A percentile compares a stretch with the other conserved stretches of the same genome.
These are phyloP conservation scores for Amphimedon queenslandica DNA, from an alignment of 37 sponge, comb jelly and placozoan genomes.

Conservation along the genomic window DNA sequence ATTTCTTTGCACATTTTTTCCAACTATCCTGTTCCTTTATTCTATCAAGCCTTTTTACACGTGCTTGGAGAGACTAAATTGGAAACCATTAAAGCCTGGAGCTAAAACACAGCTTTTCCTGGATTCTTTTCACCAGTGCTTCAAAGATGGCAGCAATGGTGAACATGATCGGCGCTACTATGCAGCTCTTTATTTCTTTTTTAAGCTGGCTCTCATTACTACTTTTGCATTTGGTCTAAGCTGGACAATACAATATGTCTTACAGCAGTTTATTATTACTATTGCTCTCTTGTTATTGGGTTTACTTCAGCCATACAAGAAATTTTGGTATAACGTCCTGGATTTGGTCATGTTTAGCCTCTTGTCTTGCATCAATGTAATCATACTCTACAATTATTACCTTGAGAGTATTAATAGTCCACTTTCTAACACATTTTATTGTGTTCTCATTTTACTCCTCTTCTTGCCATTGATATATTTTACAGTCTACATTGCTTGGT, in stretches of 20 bases:
- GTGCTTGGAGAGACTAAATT: neutral
- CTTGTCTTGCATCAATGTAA: neutral
- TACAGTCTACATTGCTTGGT: neutral
- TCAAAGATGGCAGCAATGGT: constrained; percentile 5
- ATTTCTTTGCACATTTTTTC: neutral
- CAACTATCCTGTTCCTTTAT: neutral
- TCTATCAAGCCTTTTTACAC: constrained; percentile 10
- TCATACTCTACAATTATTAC: neutral
- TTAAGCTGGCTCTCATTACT: neutral
- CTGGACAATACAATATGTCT: constrained; percentile 7
- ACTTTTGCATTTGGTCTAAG: neutral
- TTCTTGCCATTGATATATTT: neutral
- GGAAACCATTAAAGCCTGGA: neutral
- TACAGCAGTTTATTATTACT: neutral
- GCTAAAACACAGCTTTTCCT: neutral
- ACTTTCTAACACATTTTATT: neutral
- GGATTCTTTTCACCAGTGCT: neutral
- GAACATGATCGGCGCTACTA: neutral
- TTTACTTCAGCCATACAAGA: constrained; percentile 4
- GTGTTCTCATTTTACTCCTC: neutral
- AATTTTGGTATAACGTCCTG: neutral
- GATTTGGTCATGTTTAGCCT: neutral
- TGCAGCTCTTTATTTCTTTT: constrained; percentile 8
- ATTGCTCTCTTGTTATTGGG: neutral
- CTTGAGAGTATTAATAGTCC: neutral